Base-by-base conservation (phyloP, 2,113 vertebrate species). In the Oncorhynchus nerka region DNA sequence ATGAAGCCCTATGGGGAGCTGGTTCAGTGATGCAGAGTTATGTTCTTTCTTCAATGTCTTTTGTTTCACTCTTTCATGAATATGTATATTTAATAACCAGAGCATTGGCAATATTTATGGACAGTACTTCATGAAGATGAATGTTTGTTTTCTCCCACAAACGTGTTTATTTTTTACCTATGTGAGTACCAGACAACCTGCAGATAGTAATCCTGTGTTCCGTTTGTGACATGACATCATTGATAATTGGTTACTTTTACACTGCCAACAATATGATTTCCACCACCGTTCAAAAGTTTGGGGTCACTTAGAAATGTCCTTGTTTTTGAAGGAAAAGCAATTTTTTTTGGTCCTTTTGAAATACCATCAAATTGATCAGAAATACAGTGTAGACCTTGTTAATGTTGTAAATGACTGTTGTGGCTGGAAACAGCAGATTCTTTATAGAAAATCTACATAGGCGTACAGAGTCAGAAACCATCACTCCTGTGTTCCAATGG, bases 231-330 rank as follows among this genome's bases (percentile, higher is more conserved):
- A 62, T 24, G 59, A 62, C 22, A 22, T 62, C 59, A 7, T 62
- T 62, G n/a, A 62, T 13, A 62, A 62, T 62, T 24, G 59, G 59
- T 80, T 81, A 57, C 74, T 83, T 68, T 84, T 87, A 89, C 90
- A 90, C 90, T 90, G 89, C 90, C 88, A 86, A 88, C 73, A 82
- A 90, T 86, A 86, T 74, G 85, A 83, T 89, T 87, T 88, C 7
- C 34, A 34, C 34, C 7, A 34, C 34, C 1, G 6, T 34, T 34
- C 34, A 34, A 8, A 34, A 34, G 34, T 34, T 34, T 34, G 6
- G 34, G 34, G 0, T 34, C 6, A 34, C 34, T 8, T 34, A 34
- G 6, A 34, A 34, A 34, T 34, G 34, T 34, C 6, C 34, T 34
- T 34, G 6, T 34, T 34, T 7, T 34, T 34, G 34, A 34, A 34